Evolutionary conservation across 2,888 invertebrate genomes (phyloP).

Genomic region (Perizoma flavofasciatum): DNA sequence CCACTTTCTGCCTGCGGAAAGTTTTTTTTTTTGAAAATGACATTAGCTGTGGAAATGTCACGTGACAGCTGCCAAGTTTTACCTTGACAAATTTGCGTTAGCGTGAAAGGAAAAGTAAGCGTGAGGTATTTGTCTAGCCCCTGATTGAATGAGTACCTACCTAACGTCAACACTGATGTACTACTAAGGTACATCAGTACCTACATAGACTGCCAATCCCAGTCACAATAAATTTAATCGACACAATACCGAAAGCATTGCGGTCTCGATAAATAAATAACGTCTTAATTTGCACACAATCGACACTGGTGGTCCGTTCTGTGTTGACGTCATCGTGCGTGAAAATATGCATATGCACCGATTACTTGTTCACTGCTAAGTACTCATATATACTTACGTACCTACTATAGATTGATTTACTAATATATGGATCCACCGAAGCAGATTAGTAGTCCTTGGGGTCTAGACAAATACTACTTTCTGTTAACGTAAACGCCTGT

Average conservation of each 20-base stretch:
- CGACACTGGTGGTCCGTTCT: constrained; percentile 40
- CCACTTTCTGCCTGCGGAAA: too few relatives aligned
- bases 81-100: too few relatives aligned
- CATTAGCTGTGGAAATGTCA: too few relatives aligned
- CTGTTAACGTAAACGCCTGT: too few relatives aligned
- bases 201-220: not conserved
- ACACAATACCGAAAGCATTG: constrained; percentile 49
- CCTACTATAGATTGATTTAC: constrained; percentile 1
- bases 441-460: not conserved
- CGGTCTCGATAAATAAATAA: constrained; percentile 40
- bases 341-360: constrained; percentile 62
- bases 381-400: not conserved
- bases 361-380: constrained; percentile 15
- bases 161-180: too few relatives aligned
- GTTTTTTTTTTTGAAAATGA: too few relatives aligned
- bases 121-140: too few relatives aligned
- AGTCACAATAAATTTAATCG: constrained; percentile 24
- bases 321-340: constrained; percentile 53
- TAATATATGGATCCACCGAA: not conserved
- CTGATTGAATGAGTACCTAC: too few relatives aligned
- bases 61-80: too few relatives aligned
- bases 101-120: too few relatives aligned
- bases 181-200: too few relatives aligned
- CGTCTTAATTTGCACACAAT: constrained; percentile 69
- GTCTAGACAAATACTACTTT: too few relatives aligned